Conservation (phyloP, 1,140 invertebrate species). For the Trichogramma pretiosum region DNA sequence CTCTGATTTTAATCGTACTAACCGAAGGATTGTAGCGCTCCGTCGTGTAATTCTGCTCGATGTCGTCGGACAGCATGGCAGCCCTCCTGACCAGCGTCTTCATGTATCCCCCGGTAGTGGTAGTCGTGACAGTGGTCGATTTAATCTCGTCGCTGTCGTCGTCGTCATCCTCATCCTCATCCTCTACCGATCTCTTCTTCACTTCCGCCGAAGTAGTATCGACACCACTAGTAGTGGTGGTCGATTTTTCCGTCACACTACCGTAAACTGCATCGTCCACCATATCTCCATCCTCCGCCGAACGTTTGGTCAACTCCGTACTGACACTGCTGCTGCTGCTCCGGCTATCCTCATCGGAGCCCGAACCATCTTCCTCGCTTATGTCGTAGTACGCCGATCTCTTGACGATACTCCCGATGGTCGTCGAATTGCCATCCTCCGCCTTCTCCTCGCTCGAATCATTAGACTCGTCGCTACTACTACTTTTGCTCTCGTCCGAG, state of each 20-base stretch:
- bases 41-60: too few relatives aligned
- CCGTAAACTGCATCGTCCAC: too few relatives aligned
- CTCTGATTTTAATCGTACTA: too few relatives aligned
- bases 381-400: neutral
- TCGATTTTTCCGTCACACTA: too few relatives aligned
- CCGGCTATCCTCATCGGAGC: neutral
- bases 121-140: neutral
- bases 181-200: neutral
- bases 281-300: too few relatives aligned
- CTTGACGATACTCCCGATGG: neutral
- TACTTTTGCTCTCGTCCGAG: neutral
- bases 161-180: neutral
- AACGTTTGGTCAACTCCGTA: too few relatives aligned
- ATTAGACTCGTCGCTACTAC: too few relatives aligned
- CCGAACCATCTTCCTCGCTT: neutral
- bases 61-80: too few relatives aligned
- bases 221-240: neutral
- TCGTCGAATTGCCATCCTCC: neutral
- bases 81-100: too few relatives aligned
- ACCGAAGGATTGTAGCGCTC: too few relatives aligned
- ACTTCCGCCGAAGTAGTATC: neutral
- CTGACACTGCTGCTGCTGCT: neutral
- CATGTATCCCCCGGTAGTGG: neutral
- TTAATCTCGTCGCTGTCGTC: too few relatives aligned
- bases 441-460: too few relatives aligned